A percentile compares a stretch with the other conserved stretches of the same genome.
phyloP scores from a whole-genome alignment of 2,113 vertebrate species.

The Martes martes region DNA sequence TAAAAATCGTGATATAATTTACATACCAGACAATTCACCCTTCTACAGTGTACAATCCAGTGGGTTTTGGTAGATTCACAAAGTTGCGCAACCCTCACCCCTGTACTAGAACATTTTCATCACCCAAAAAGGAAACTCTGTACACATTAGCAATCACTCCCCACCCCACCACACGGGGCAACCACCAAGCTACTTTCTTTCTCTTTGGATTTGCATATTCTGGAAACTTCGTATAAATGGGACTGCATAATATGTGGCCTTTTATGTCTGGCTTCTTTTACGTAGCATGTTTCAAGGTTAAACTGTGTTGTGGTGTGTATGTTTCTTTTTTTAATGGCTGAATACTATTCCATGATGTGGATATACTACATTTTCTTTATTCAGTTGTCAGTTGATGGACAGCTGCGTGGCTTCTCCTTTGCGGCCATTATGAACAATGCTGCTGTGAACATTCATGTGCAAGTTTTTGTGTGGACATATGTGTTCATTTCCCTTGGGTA shows the following conservation, averaged over 20 bases:
- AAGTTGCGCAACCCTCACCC: background rate
- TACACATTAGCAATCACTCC: background rate
- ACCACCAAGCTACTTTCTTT: background rate
- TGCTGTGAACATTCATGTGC: background rate
- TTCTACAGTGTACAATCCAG: background rate
- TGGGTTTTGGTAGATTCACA: background rate
- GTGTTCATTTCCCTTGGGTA: background rate
- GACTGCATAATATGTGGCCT: background rate
- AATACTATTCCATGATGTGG: background rate
- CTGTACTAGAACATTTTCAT: background rate
- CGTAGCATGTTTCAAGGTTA: background rate
- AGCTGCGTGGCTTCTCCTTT: background rate
- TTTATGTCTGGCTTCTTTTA: background rate
- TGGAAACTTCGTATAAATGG: background rate
- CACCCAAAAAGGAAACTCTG: background rate
- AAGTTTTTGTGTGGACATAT: background rate
- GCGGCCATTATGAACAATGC: background rate
- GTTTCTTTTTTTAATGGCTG: background rate
- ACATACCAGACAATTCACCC: background rate
- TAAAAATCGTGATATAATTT: background rate
- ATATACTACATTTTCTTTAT: background rate
- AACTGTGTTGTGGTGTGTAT: background rate
- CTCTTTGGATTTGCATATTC: background rate
- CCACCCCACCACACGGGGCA: background rate
- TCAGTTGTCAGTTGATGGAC: background rate